Evolutionary conservation across 2,797 vertebrate genomes (phyloP), one percentile per base, ranked within the genome.

Genomic region (Parambassis ranga): DNA sequence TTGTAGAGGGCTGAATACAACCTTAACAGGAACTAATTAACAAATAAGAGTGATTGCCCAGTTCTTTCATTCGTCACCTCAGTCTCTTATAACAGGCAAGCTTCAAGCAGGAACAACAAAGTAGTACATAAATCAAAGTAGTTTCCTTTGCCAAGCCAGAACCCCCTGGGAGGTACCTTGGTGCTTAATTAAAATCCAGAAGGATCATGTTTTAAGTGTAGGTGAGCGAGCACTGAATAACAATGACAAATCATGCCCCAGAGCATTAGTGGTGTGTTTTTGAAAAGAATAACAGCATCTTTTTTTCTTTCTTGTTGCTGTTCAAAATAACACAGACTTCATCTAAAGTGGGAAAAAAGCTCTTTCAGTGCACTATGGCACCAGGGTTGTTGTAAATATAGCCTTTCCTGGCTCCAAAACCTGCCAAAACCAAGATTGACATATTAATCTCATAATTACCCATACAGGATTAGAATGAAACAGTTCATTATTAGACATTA

Each of bases 131-230:
- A 93, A 93, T 93, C 91, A 93, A 92, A 92, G 89, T 82, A 82
- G 73, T 91, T 93, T 90, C 88, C 87, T 91, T 89, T 91, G 90
- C 90, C 91, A 91, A 88, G 88, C 83, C 80, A 66, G 75, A 85
- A 50, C 77, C 92, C 91, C 89, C 82, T 83, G 91, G 90, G 91
- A 92, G 85, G 80, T 87, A 91, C 90, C 90, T 90, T 85, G 87
- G 89, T 88, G 90, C 90, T 93, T 93, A 91, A 94, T 93, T 94
- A 93, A 93, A 93, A 93, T 93, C 90, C 91, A 93, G 90, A 90
- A 93, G 91, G 90, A 93, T 93, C 92, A 90, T 90, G 91, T 93
- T 93, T 92, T 93, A 93, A 93, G 90, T 91, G 86, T 88, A 92
- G 92, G 89, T 92, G 90, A 93, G 84, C 72, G 68, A 91, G 86